Evolutionary conservation across 2,888 invertebrate genomes (phyloP), one percentile per base, ranked within the genome.

Genomic region (Drosophila anomalata): DNA sequence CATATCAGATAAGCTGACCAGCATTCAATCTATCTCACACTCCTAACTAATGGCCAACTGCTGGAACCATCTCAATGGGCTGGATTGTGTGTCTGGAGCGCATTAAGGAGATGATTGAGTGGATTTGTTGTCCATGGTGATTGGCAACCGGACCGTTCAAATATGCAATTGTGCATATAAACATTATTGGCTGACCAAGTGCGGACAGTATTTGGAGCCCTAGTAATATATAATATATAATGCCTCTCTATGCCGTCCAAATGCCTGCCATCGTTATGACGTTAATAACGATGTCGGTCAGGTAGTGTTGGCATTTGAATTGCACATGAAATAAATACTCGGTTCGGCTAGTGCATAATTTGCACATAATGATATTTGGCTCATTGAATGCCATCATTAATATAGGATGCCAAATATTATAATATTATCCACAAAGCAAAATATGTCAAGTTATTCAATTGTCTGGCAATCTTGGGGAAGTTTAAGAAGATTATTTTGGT

Each of bases 71-170:
- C 17, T 8, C 24, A 29, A n/a, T n/a, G 12, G 14, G 26, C 33
- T 11, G 47, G 36, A 50, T 20, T 62, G 52, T 63, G 56, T 54
- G 51, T 75, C 68, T 63, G 74, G 60, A 78, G 76, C 63, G 74
- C 71, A 86, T 81, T 86, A 81, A 71, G 73, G 74, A 81, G 73
- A 87, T 86, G 87, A 87, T 87, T 87, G 83, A 83, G 87, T 87
- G 84, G 87, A 81, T 87, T 87, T 86, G 74, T 68, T 86, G 77
- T 65, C 68, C 72, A 65, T 78, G 61, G 67, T 61, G 79, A 82
- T 71, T 79, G 79, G 54, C 62, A 61, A 54, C 54, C 65, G 62
- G 62, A 73, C 54, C 72, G 71, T 59, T 69, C 78, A 83, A 74
- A 84, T 77, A 80, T 76, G 84, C 77, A 78, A 78, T 59, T 70